A percentile compares a stretch with the other conserved stretches of the same genome.
Conservation (phyloP, 2,888 invertebrate species). For the Acanthosepion pharaonis region DNA sequence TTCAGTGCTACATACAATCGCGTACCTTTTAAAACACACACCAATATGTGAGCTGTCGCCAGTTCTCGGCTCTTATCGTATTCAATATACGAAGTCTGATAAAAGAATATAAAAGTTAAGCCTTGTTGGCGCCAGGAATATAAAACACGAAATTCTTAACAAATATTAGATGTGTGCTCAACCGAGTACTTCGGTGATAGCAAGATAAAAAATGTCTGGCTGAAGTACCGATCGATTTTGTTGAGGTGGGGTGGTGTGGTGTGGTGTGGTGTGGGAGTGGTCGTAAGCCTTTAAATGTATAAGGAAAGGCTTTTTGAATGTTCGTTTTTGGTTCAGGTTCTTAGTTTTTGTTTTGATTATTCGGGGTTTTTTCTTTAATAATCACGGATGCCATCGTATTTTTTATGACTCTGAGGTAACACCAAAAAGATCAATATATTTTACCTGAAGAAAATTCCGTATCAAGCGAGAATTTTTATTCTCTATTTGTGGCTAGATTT, state of each 20-base stretch:
- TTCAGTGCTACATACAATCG: background rate
- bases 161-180: background rate
- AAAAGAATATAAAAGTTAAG: background rate
- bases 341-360: too few species aligned
- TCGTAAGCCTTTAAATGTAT: background rate
- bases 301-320: too few species aligned
- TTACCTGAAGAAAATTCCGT: too few species aligned
- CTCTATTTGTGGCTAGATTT: too few species aligned
- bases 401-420: too few species aligned
- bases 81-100: background rate
- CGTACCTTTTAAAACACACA: background rate
- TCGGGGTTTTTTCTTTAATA: too few species aligned
- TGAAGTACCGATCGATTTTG: background rate
- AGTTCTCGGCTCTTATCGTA: background rate
- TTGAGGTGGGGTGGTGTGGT: background rate
- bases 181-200: background rate
- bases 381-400: too few species aligned
- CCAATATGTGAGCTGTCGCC: background rate
- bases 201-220: background rate
- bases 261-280: too few species aligned
- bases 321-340: too few species aligned
- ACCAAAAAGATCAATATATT: too few species aligned
- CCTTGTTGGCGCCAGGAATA: background rate
- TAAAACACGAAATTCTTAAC: background rate
- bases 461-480: too few species aligned